Evolutionary conservation across 2,888 invertebrate genomes (phyloP), one percentile per base, ranked within the genome.

Genomic region (Ectobius pallidus): DNA sequence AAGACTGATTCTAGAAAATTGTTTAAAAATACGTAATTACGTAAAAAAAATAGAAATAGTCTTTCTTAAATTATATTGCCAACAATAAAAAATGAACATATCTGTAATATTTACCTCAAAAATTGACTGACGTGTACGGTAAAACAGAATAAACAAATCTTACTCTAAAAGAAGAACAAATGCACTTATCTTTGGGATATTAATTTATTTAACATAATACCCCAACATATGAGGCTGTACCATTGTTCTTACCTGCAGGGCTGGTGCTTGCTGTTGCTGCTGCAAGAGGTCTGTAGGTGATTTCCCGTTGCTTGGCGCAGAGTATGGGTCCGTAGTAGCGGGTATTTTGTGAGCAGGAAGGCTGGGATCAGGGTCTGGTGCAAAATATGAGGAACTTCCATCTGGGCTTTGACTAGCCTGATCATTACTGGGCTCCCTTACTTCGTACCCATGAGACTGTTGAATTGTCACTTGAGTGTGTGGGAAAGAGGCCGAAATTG

Each of bases 381-480:
- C 86, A 78, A 83, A 86, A 71, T 83, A 82, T 1, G 73, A 65
- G 6, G 71, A 69, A 18, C 32, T 30, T 11, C 76, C 76, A 49
- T 75, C 74, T 0, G 63, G 52, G 2, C 69, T 72, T 14, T 65
- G 44, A 1, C 70, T 71, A 11, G 73, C 70, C 39, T 76, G 73
- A 65, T 76, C 76, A 63, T 76, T 76, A 20, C 72, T 73, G 79
- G 39, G 55, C 34, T 73, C 73, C 4, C 39, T 69, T 18, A 75
- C 83, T 79, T 88, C 87, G 1, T 85, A 86, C 4, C 88, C 88
- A 81, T 87, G 86, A 76, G 87, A 87, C 32, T 85, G 83, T 71
- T 83, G 65, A 9, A 73, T 18, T 16, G 49, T 32, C n/a, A 34
- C 55, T n/a, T 69, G 69, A 1, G 65, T 30, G 9, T 65, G 65